Conservation (phyloP, 2,888 invertebrate species). For the Hartigia nigra region DNA sequence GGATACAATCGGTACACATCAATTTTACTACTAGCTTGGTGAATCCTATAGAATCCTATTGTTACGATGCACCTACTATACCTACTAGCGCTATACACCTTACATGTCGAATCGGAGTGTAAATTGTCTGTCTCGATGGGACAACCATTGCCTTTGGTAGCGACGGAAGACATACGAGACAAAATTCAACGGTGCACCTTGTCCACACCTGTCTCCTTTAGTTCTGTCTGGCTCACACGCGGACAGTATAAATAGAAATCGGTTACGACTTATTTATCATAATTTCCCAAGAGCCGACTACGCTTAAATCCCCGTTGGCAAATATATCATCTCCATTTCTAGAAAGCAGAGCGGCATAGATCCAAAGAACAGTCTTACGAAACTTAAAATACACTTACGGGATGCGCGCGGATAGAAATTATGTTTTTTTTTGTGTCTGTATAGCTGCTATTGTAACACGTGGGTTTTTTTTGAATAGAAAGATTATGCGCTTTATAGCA, state of each 20-base stretch:
- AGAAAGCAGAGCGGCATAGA: background rate
- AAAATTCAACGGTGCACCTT: slow-evolving; percentile 56
- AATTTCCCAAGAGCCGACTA: slow-evolving; percentile 11
- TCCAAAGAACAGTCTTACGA: background rate
- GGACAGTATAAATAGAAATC: slow-evolving; percentile 28
- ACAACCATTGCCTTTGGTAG: slow-evolving; percentile 36
- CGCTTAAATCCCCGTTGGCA: background rate
- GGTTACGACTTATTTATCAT: slow-evolving; percentile 39
- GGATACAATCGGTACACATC: background rate
- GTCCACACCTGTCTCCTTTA: slow-evolving; percentile 53
- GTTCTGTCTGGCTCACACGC: slow-evolving; percentile 1
- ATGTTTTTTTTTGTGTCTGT: background rate
- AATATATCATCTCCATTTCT: background rate
- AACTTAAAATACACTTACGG: background rate
- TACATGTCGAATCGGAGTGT: slow-evolving; percentile 46
- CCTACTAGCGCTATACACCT: slow-evolving; percentile 35
- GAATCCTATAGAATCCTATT: background rate
- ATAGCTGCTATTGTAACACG: background rate
- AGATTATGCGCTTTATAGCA: background rate
- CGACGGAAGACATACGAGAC: slow-evolving; percentile 57
- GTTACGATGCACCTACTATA: background rate
- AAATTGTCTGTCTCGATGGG: slow-evolving; percentile 41
- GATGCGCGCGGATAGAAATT: background rate
- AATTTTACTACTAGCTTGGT: background rate
- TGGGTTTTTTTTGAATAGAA: background rate